Base-by-base conservation (phyloP, 2,797 vertebrate genomes). In the Phalloptychus januarius region DNA sequence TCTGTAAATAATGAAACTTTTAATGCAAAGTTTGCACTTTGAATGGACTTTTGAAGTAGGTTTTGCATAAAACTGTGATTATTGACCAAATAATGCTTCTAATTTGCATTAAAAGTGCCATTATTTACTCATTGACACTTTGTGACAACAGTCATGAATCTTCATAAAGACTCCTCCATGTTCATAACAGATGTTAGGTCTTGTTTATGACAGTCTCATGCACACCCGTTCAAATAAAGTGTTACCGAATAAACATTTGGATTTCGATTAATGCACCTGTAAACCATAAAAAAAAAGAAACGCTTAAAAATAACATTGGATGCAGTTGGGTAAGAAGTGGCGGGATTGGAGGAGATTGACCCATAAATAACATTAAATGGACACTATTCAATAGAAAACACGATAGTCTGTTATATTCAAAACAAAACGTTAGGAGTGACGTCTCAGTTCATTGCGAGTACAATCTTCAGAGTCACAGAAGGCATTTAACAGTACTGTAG, bases 391-490 rank as follows among this genome's bases (percentile, higher is more conserved):
- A 67, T 79, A 54, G 33, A 58, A 74, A 31, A 45, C n/a, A 45
- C 15, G 0, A 42, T 5, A 2, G 16, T 28, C 15, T 3, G 3
- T 76, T 58, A 65, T 85, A 79, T 72, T 78, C 75, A 12, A 40
- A 69, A 77, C 33, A 42, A 69, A 36, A 80, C 16, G 61, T 75
- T 13, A 48, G 36, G 75, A 73, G 28, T 75, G 52, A 86, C 80
- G 13, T 80, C 45, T 44, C 77, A 80, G 75, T 38, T 85, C 38
- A 71, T 44, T 40, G 74, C 33, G 18, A 86, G 65, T 83, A 89
- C 89, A 92, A 89, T 90, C 91, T 78, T 87, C 74, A 87, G 76
- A 91, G 90, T 93, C 90, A 76, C 85, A 86, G 45, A 93, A 93
- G 92, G 92, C 92, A 86, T 89, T 79, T 72, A 74, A 56, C 71